Conservation (phyloP, 2,888 invertebrate genomes). For the Acronicta aceris region DNA sequence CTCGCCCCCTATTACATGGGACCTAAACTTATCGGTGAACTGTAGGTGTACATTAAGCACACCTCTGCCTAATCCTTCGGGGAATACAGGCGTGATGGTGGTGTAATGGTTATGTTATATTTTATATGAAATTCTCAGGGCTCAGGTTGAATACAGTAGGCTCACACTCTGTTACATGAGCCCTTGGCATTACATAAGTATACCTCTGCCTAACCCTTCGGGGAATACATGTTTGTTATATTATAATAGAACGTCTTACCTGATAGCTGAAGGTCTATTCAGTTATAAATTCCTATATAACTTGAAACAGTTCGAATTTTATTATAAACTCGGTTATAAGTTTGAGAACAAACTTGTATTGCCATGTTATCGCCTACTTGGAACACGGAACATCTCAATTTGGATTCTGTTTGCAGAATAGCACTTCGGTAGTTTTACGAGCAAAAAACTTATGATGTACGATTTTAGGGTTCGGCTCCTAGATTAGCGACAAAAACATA, state of each 20-base stretch:
- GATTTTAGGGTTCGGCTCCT: conserved; percentile 9
- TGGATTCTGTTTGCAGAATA: conserved; percentile 21
- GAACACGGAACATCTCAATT: conserved; percentile 23
- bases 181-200: too few relatives aligned
- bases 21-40: too few relatives aligned
- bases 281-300: conserved; percentile 45
- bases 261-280: conserved; percentile 24
- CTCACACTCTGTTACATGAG: too few relatives aligned
- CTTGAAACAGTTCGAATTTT: conserved; percentile 42
- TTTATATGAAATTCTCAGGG: too few relatives aligned
- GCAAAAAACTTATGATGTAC: conserved; percentile 11
- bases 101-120: too few relatives aligned
- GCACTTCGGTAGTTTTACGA: conserved; percentile 25
- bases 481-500: neutral
- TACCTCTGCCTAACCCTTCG: too few relatives aligned
- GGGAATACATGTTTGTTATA: too few relatives aligned
- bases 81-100: too few relatives aligned
- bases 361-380: conserved; percentile 12
- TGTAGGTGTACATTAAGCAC: too few relatives aligned
- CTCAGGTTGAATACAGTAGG: too few relatives aligned
- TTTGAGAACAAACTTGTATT: conserved; percentile 31
- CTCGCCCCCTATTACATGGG: too few relatives aligned
- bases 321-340: conserved; percentile 39
- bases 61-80: too few relatives aligned
- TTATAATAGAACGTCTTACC: neutral